Evolutionary conservation across 2,888 invertebrate species (phyloP).

Genomic region (Ceraclea dissimilis): DNA sequence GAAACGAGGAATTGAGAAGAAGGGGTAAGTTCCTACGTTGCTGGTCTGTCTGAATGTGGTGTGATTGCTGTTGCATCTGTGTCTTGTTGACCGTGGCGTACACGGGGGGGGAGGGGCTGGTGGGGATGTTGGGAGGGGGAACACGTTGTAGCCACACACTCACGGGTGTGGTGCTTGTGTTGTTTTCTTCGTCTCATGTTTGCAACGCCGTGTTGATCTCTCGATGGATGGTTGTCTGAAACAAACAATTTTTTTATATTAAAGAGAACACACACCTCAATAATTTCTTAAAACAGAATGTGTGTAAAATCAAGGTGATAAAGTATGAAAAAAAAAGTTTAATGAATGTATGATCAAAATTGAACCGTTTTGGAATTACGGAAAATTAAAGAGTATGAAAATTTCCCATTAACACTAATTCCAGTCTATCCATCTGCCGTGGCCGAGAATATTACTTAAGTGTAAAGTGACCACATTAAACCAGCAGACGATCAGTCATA

Average conservation of each 20-base stretch:
- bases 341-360: too few relatives aligned
- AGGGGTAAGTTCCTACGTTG: constrained; percentile 28
- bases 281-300: too few relatives aligned
- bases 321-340: too few relatives aligned
- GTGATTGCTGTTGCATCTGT: constrained; percentile 1
- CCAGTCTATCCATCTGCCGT: too few relatives aligned
- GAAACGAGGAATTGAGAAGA: constrained; percentile 28
- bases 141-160: neutral
- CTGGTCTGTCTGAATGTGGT: constrained; percentile 21
- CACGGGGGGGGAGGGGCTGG: constrained; percentile 22
- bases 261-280: too few relatives aligned
- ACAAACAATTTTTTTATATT: neutral
- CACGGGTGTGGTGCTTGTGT: constrained; percentile 17
- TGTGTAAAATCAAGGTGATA: too few relatives aligned
- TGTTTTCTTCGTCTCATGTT: constrained; percentile 49
- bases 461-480: too few relatives aligned
- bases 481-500: too few relatives aligned
- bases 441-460: too few relatives aligned
- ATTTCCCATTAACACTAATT: too few relatives aligned
- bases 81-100: constrained; percentile 25
- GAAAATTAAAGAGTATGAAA: too few relatives aligned
- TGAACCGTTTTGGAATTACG: too few relatives aligned
- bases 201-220: constrained; percentile 76
- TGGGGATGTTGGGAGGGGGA: constrained; percentile 2
- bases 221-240: constrained; percentile 64